Evolutionary conservation across 2,888 invertebrate species (phyloP), one percentile per base, ranked within the genome.

Genomic region (Clunio marinus): DNA sequence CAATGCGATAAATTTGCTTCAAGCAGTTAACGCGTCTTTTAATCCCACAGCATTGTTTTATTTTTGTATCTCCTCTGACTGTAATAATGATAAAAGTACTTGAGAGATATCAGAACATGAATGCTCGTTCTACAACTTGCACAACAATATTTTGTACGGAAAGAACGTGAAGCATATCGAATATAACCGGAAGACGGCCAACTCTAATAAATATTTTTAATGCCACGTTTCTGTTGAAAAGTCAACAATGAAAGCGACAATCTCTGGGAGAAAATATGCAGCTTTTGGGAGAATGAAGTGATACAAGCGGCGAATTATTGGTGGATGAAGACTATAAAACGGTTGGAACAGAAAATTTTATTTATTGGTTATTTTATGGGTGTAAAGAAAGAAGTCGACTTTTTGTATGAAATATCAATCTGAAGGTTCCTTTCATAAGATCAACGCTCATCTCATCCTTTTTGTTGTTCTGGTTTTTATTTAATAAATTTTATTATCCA

Each of bases 281-380:
- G 41, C 41, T 3, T 13, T 41, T 2, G 15, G 41, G 28, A 59
- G 15, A 17, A 7, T 3, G 37, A 35, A 20, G 60, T 20, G 22
- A 35, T 13, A 60, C 35, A 35, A 59, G 17, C 17, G 1, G 35
- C 17, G 59, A 59, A 59, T 59, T 60, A 60, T 60, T 60, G 60
- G 60, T 37, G 60, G 60, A n/a, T n/a, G n/a, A n/a, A n/a, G n/a
- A n/a, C 60, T 35, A 60, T 60, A 22, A 1, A 37, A 60, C 41
- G 17, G n/a, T 60, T 35, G 60, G 24, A 20, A 22, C 17, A 35
- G 22, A 24, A 24, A 22, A 22, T 60, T 22, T 60, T 60, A 60
- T 60, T 60, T 60, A 60, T 60, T 35, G 28, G 37, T 60, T 25
- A 60, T 60, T 60, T 60, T 60, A 41, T 41, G 41, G 41, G 17